Evolutionary conservation across 2,888 invertebrate species (phyloP), one percentile per base, ranked within the genome.

Genomic region (Alcis repandata): DNA sequence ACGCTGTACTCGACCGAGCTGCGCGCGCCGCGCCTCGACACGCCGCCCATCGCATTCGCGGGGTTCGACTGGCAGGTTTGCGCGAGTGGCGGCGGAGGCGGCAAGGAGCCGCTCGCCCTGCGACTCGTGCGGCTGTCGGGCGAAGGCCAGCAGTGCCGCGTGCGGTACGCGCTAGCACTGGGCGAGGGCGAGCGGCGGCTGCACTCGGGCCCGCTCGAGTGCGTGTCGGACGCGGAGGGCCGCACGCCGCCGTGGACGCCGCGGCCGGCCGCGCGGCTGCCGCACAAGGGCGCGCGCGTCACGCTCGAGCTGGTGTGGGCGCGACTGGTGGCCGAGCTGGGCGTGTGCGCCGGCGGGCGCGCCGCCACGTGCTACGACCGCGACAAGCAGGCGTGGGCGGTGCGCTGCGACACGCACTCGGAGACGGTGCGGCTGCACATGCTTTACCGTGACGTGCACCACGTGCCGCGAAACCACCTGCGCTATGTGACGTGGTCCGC

Each of bases 21-120:
- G 67, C 93, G 94, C 19, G 92, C 96, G 43, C 95, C 95, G 1
- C 93, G 94, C 8, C 89, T 94, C 49, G 92, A 91, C 67, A 92
- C 92, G 27, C 89, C 91, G 17, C 92, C 92, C 64, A 97, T 97
- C 85, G 95, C 96, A 0, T 97, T 97, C 83, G 97, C 97, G 9
- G 96, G 96, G 32, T 97, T 96, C 84, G 97, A 97, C 81, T 97
- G 97, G 97, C 96, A 96, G 77, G 92, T 97, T 48, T 93, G 95
- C 1, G 94, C 95, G 45, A 95, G 94, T 2, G 92, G 94, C 58
- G 95, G 95, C 63, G 92, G 94, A 54, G 95, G 95, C 64, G 95
- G 94, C 33, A 95, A 95, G 75, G 95, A 95, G 58, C 91, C 92
- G 1, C 76, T 92, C 9, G 73, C 90, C 13, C 76, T 96, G 56